Percentiles rank a stretch among this genome's conserved stretches.
These are phyloP conservation scores for Apoderus coryli DNA, from an alignment of 2,888 invertebrate species.

Conservation along the genomic window DNA sequence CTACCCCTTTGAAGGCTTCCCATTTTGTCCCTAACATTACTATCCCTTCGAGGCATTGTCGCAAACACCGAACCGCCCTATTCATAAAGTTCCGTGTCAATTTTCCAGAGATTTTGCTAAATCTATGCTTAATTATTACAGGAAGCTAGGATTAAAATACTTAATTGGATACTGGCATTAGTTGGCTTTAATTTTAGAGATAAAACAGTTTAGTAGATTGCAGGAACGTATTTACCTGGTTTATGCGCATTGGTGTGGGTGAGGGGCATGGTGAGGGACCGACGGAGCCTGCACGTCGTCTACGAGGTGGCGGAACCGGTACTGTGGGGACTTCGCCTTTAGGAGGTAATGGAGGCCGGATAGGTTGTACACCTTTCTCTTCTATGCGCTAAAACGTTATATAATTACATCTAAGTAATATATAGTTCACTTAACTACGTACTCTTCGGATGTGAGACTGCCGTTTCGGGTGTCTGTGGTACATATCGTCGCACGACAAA, in stretches of 20 bases:
- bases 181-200: no score
- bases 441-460: slow-evolving; percentile 68
- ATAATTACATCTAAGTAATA: no score
- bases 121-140: no score
- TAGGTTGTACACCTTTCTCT: slow-evolving; percentile 18
- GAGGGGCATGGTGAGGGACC: slow-evolving; percentile 35
- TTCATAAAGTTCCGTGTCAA: no score
- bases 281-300: slow-evolving; percentile 40
- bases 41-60: slow-evolving; percentile 26
- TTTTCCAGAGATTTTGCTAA: no score
- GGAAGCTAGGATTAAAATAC: no score
- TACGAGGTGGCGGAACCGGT: slow-evolving; percentile 47
- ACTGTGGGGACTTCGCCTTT: slow-evolving; percentile 42
- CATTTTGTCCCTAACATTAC: slow-evolving; percentile 33
- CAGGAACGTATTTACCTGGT: slow-evolving; percentile 24
- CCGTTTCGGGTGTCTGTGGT: slow-evolving; percentile 82
- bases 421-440: slow-evolving; percentile 19
- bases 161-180: no score
- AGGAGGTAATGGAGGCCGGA: slow-evolving; percentile 50
- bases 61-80: no score
- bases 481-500: slow-evolving; percentile 86
- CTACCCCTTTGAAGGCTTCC: slow-evolving; percentile 32
- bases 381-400: slow-evolving; percentile 16
- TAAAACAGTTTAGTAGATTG: slow-evolving; percentile 11
- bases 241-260: slow-evolving; percentile 31